phyloP scores from a whole-genome alignment of 2,797 vertebrate species.

The Phrynocephalus vlangalii region DNA sequence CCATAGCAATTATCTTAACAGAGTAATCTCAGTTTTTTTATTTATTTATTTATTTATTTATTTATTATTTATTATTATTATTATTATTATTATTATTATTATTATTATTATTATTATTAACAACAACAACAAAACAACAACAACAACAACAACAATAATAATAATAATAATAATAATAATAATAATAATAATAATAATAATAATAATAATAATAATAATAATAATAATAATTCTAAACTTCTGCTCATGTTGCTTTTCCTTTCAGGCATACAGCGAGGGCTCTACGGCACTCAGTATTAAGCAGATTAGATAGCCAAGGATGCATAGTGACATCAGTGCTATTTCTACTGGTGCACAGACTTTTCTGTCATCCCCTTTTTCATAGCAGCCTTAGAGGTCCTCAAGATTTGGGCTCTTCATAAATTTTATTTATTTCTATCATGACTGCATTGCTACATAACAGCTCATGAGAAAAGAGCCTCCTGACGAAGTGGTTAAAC shows the following conservation, averaged over 20 bases:
- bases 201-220: too few relatives aligned
- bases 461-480: not conserved
- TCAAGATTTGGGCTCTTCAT: not conserved
- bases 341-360: not conserved
- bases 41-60: too few relatives aligned
- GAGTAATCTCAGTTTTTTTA: not conserved
- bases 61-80: too few relatives aligned
- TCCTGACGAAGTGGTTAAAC: not conserved
- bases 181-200: too few relatives aligned
- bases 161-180: too few relatives aligned
- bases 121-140: too few relatives aligned
- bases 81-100: too few relatives aligned
- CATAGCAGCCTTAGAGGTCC: not conserved
- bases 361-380: not conserved
- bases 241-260: not conserved
- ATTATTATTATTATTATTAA: too few relatives aligned
- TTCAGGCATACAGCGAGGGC: not conserved
- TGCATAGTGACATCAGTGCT: not conserved
- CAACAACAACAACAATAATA: too few relatives aligned
- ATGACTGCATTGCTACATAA: not conserved
- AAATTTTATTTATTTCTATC: too few relatives aligned
- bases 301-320: not conserved
- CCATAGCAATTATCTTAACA: not conserved
- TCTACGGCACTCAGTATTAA: not conserved
- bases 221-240: too few relatives aligned